Conservation (phyloP, 2,797 vertebrate genomes). For the Gymnoscopelus microlampas region DNA sequence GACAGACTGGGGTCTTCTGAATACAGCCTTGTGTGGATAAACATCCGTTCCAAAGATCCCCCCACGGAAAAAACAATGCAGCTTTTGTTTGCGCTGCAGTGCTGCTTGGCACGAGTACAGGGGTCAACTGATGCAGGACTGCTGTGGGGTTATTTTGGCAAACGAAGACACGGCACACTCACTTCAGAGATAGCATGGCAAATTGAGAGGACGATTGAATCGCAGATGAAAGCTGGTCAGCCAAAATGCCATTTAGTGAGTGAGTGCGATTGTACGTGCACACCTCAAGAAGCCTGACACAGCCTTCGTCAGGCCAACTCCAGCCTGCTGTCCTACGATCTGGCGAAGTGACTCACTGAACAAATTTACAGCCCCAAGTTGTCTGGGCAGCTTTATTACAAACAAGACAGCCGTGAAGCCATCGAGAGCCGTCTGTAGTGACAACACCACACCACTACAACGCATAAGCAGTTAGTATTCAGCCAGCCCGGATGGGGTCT, state of each 20-base stretch:
- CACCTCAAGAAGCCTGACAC: neutral
- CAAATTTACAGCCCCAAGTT: slow-evolving; percentile 5
- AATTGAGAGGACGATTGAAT: neutral
- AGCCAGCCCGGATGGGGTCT: slow-evolving; percentile 21
- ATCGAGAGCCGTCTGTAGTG: slow-evolving; percentile 25
- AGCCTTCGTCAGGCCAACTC: neutral
- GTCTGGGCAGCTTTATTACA: slow-evolving; percentile 33
- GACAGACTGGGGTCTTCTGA: slow-evolving; percentile 25
- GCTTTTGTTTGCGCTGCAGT: slow-evolving; percentile 38
- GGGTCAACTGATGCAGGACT: slow-evolving; percentile 27
- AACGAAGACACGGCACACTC: neutral
- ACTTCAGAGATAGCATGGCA: slow-evolving; percentile 5
- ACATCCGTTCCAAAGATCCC: slow-evolving; percentile 4
- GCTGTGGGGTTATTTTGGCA: neutral
- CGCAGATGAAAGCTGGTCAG: neutral
- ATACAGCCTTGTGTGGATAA: slow-evolving; percentile 17
- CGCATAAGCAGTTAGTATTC: slow-evolving; percentile 28
- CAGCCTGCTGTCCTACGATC: neutral
- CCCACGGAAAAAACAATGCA: slow-evolving; percentile 21
- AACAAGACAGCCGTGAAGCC: slow-evolving; percentile 37
- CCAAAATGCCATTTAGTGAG: neutral
- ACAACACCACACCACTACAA: slow-evolving; percentile 25
- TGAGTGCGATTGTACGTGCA: neutral
- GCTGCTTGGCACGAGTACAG: slow-evolving; percentile 21
- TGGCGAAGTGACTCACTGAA: neutral